Percentiles rank a stretch among this genome's conserved stretches.
phyloP scores from a whole-genome alignment of 2,113 vertebrate genomes.

The Aepyceros melampus region DNA sequence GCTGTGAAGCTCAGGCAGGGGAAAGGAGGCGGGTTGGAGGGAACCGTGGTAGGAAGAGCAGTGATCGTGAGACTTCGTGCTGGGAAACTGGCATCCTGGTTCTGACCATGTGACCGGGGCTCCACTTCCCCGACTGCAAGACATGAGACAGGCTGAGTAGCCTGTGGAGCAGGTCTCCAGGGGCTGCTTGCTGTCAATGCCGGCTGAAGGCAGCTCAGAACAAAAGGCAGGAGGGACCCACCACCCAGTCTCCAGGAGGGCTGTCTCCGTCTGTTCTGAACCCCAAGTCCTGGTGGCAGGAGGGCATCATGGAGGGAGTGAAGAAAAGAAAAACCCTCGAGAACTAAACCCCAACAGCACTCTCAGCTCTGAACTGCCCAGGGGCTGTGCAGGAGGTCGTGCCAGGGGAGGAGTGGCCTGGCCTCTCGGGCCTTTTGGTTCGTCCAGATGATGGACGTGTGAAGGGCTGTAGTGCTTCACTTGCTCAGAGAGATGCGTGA shows the following conservation, averaged over 20 bases:
- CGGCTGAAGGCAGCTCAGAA: not conserved
- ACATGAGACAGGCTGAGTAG: rapidly evolving
- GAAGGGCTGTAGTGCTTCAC: not conserved
- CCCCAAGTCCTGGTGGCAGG: not conserved
- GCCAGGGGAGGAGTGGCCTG: not conserved
- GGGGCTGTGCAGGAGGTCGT: too few relatives aligned
- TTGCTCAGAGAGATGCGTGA: not conserved
- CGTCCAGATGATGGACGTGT: not conserved
- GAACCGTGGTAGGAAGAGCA: not conserved
- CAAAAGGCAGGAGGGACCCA: too few relatives aligned
- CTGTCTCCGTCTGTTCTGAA: not conserved
- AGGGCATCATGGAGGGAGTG: rapidly evolving
- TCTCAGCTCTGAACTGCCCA: not conserved
- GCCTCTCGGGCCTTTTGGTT: not conserved
- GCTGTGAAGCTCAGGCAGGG: not conserved
- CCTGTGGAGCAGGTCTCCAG: not conserved
- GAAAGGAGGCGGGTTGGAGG: not conserved
- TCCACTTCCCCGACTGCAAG: not conserved
- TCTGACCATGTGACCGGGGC: not conserved
- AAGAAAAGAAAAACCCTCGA: not conserved
- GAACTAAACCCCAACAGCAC: too few relatives aligned
- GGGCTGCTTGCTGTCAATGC: not conserved
- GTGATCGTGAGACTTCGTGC: not conserved
- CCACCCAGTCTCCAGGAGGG: not conserved
- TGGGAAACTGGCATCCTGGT: not conserved